Evolutionary conservation across 2,797 vertebrate genomes (phyloP).

Genomic region (Adrianichthys oophorus): DNA sequence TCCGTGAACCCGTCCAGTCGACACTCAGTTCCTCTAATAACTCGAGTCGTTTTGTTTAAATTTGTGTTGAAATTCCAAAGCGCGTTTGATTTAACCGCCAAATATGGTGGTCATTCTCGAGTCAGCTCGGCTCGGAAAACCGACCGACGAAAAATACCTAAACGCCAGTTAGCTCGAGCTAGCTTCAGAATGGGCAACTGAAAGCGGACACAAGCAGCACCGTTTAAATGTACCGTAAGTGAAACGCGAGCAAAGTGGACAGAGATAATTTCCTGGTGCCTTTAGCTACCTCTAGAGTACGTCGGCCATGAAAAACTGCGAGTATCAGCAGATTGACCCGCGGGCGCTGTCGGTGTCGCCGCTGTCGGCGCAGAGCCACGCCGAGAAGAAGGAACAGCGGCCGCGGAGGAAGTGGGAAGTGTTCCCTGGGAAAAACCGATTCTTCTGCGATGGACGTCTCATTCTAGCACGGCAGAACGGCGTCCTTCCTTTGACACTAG

Average conservation of each 20-base stretch:
- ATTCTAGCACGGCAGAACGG: conserved; percentile 90
- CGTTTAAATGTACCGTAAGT: conserved; percentile 17
- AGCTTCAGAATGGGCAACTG: conserved; percentile 53
- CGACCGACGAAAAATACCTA: conserved; percentile 25
- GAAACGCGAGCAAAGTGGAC: conserved; percentile 10
- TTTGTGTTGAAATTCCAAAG: background rate
- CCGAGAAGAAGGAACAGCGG: conserved; percentile 54
- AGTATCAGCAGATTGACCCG: conserved; percentile 92
- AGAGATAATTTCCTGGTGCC: conserved; percentile 27
- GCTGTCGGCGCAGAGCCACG: conserved; percentile 52
- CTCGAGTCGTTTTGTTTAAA: background rate
- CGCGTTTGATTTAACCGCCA: conserved; percentile 14
- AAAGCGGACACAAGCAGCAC: conserved; percentile 11
- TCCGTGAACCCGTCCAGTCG: background rate
- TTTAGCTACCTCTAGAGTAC: conserved; percentile 40
- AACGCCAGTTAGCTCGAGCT: conserved; percentile 42
- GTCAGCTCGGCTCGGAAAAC: conserved; percentile 14
- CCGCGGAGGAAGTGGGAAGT: conserved; percentile 88
- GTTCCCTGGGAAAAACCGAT: conserved; percentile 91
- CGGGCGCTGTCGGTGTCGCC: conserved; percentile 71
- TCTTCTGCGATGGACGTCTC: conserved; percentile 90
- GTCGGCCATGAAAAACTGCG: conserved; percentile 87
- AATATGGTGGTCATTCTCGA: conserved; percentile 40
- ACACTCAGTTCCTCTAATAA: background rate
- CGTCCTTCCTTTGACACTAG: conserved; percentile 89